Base-by-base conservation (phyloP, 1,140 invertebrate species). In the Formica selysi region DNA sequence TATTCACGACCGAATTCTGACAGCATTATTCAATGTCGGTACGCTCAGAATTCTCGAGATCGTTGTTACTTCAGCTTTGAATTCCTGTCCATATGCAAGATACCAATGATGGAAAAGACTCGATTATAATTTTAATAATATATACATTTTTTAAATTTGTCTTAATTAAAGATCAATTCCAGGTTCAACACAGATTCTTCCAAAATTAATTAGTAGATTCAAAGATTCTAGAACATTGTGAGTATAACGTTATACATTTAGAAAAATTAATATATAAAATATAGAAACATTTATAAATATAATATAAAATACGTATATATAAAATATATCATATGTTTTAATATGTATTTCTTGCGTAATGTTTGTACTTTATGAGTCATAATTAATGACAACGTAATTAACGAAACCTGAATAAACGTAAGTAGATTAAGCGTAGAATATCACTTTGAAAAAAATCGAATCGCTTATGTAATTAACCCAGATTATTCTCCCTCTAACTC, bases 1-100 rank as follows among this genome's bases (percentile, higher is more conserved):
- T 74, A 83, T 83, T 64, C 79, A 74, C 79, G 68, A 61, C 36
- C 38, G 38, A 81, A 19, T 48, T 13, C n/a, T 32, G 51, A 61
- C 68, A 73, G 41, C 38, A 64, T 83, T 83, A 83, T 74, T 62
- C 54, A 73, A 83, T n/a, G 54, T n/a, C 22, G 26, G 38, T 83
- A 70, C 41, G 22, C 41, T 19, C 76, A 29, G 22, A 57, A 80
- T 68, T 70, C 16, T 22, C 26, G 3, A 57, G 44, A 70, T 80
- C 36, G 29, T 16, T 29, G 16, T 29, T 44, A 57, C 16, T 68
- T 57, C 10, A 38, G 13, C 16, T 38, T 38, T 38, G 6, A 38
- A n/a, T 22, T 65, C 3, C 13, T 29, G 3, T 65, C 16, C 7
- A 7, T 19, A 36, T 36, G 22, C 19, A 44, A 26, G 7, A 8